phyloP scores from a whole-genome alignment of 2,797 vertebrate species.

The Hoplostethus atlanticus region DNA sequence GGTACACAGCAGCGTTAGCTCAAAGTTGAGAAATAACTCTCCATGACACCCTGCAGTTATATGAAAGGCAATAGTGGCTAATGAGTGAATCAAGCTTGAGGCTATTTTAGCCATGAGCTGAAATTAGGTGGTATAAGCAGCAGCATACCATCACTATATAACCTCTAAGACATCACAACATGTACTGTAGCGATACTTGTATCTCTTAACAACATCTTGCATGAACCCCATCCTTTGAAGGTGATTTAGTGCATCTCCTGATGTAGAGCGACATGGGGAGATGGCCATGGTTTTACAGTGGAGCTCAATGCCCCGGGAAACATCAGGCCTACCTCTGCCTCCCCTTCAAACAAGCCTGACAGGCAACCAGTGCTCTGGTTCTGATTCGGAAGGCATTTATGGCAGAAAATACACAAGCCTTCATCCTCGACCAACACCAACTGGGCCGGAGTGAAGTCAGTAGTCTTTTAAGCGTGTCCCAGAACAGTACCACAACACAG shows the following conservation, averaged over 20 bases:
- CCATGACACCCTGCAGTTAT: constrained; percentile 7
- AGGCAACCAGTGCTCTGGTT: constrained; percentile 36
- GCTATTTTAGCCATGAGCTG: constrained; percentile 21
- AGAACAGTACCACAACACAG: constrained; percentile 38
- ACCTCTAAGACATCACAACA: constrained; percentile 13
- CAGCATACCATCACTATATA: constrained; percentile 31
- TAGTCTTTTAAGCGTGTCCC: constrained; percentile 40
- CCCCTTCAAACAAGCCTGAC: constrained; percentile 30
- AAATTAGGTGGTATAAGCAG: constrained; percentile 15
- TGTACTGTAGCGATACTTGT: constrained; percentile 25
- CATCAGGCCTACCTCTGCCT: constrained; percentile 16
- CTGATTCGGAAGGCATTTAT: constrained; percentile 46
- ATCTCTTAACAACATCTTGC: constrained; percentile 45
- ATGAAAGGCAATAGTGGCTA: constrained; percentile 18
- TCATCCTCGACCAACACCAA: constrained; percentile 45
- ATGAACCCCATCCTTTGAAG: constrained; percentile 58
- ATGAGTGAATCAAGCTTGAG: constrained; percentile 35
- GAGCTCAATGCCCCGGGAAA: constrained; percentile 17
- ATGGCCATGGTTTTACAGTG: constrained; percentile 45
- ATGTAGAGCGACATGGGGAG: constrained; percentile 21
- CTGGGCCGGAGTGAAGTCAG: constrained; percentile 30
- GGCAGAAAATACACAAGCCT: constrained; percentile 30
- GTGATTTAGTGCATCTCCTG: constrained; percentile 37
- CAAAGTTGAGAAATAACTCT: constrained; percentile 9
- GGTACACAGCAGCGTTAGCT: not conserved